Conservation (phyloP, 2,797 vertebrate species). For the Brachymystax lenok region DNA sequence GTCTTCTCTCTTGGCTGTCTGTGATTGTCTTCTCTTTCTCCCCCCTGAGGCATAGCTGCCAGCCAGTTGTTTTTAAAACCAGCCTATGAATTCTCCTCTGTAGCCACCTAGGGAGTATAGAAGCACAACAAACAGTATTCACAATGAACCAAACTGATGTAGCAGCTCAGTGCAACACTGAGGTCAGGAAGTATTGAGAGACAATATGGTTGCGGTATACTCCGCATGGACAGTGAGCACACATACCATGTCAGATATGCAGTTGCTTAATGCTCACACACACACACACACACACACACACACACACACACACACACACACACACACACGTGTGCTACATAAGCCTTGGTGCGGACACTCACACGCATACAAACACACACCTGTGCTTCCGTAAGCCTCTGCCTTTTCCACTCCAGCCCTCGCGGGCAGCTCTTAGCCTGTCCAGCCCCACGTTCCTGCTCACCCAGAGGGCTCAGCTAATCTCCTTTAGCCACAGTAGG, state of each 20-base stretch:
- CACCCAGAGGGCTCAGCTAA: neutral
- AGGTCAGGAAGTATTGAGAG: neutral
- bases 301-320: neutral
- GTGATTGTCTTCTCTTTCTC: neutral
- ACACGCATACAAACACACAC: neutral
- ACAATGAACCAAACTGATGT: neutral
- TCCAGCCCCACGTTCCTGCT: neutral
- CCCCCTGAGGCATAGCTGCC: neutral
- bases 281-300: neutral
- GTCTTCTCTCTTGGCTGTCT: neutral
- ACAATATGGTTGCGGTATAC: neutral
- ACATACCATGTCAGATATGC: neutral
- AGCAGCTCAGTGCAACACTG: neutral
- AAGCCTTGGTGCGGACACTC: neutral
- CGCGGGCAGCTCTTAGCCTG: neutral
- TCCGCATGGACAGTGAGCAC: neutral
- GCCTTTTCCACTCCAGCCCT: neutral
- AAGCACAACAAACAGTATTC: neutral
- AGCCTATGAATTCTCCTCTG: neutral
- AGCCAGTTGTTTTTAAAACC: constrained; percentile 9
- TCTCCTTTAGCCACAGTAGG: neutral
- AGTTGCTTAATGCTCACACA: neutral
- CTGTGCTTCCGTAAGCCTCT: neutral
- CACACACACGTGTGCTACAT: neutral
- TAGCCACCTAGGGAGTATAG: neutral